Conservation (phyloP, 2,888 invertebrate genomes). For the Brassicogethes aeneus region DNA sequence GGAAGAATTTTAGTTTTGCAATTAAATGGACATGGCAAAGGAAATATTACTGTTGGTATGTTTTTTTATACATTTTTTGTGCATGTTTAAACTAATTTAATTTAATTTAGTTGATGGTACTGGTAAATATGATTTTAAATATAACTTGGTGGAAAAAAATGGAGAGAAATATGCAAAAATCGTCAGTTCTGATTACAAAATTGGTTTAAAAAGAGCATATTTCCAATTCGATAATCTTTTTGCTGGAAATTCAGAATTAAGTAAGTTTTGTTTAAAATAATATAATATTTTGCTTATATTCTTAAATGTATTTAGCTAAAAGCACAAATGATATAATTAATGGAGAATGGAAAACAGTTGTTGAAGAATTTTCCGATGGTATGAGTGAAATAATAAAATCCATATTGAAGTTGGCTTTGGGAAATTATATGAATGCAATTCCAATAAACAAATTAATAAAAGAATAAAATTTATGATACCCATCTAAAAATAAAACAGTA, state of each 20-base stretch:
- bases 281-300: neutral
- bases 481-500: too few species aligned
- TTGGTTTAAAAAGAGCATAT: neutral
- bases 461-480: too few species aligned
- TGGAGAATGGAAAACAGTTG: slow-evolving; percentile 15
- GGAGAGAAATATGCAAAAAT: slow-evolving; percentile 1
- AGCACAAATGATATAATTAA: slow-evolving; percentile 15
- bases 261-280: neutral
- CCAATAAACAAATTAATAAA: too few species aligned
- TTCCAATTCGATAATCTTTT: neutral
- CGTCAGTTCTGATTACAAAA: neutral
- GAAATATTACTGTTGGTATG: slow-evolving; percentile 12
- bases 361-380: slow-evolving; percentile 13
- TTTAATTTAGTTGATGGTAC: neutral
- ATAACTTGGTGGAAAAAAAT: neutral
- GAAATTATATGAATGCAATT: too few species aligned
- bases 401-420: too few species aligned
- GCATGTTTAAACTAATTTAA: neutral
- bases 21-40: slow-evolving; percentile 11
- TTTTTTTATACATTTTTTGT: neutral
- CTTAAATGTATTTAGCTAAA: slow-evolving; percentile 11
- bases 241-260: neutral
- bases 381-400: too few species aligned
- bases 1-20: slow-evolving; percentile 13
- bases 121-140: neutral